These are phyloP conservation scores for Andrena cerasifolii DNA, from an alignment of 1,140 invertebrate species.

Conservation along the genomic window DNA sequence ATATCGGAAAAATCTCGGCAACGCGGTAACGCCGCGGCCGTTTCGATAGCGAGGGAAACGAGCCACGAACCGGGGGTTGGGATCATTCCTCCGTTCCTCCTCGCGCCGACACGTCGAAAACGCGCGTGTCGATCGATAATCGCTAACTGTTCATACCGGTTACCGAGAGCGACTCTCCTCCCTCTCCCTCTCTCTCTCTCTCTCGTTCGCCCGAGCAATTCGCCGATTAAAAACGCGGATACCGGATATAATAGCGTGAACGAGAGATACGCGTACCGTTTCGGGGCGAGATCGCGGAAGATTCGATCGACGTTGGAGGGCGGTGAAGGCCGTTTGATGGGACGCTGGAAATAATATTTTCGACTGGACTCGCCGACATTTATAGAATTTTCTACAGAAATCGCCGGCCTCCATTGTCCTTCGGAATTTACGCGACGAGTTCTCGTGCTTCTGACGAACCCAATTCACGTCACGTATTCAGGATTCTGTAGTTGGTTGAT, in stretches of 20 bases:
- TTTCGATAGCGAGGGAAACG: slow-evolving; percentile 55
- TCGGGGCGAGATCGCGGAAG: not conserved
- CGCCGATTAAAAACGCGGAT: slow-evolving; percentile 59
- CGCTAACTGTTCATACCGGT: slow-evolving; percentile 50
- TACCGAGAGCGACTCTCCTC: slow-evolving; percentile 56
- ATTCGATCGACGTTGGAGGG: slow-evolving; percentile 53
- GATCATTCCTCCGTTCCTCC: no score
- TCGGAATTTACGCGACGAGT: not conserved
- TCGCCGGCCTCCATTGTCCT: not conserved
- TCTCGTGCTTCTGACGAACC: not conserved
- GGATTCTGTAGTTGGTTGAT: not conserved
- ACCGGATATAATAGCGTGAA: slow-evolving; percentile 39
- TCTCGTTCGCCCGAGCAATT: slow-evolving; percentile 44
- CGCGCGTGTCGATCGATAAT: slow-evolving; percentile 60
- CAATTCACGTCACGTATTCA: not conserved
- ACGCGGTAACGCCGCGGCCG: slow-evolving; percentile 47
- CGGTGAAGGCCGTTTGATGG: slow-evolving; percentile 17
- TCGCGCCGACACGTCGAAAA: slow-evolving; percentile 44
- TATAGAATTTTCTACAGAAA: slow-evolving; percentile 12
- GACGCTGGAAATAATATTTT: slow-evolving; percentile 27
- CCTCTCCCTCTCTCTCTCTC: no score
- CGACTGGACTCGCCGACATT: not conserved
- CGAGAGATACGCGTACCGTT: not conserved
- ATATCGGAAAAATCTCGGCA: slow-evolving; percentile 55
- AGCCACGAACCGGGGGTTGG: slow-evolving; percentile 35